Evolutionary conservation across 37 sponge, comb jelly and placozoan species (phyloP).

Genomic region (Diacarnus erythraeanus): DNA sequence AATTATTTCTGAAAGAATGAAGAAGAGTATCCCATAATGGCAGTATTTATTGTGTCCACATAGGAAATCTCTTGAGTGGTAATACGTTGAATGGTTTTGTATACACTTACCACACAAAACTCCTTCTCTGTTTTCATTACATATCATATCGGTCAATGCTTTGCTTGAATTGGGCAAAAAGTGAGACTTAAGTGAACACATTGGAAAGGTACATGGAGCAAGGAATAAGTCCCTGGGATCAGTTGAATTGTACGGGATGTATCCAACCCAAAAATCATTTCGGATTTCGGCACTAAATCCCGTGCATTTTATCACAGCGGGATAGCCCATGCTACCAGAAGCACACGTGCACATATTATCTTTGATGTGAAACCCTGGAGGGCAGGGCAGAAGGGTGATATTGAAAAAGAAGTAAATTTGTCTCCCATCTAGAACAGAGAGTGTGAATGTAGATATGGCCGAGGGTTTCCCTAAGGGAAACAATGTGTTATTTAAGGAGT

Average conservation of each 20-base stretch:
- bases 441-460: neutral
- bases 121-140: conserved; percentile 21
- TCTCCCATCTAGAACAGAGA: neutral
- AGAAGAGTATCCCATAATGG: conserved; percentile 24
- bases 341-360: neutral
- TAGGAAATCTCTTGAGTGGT: conserved; percentile 30
- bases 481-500: too few relatives aligned
- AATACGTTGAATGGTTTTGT: conserved; percentile 11
- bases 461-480: neutral
- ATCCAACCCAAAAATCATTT: neutral
- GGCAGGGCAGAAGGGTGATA: neutral
- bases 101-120: conserved; percentile 41
- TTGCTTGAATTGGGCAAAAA: neutral
- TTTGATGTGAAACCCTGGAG: neutral
- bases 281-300: neutral
- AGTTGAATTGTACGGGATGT: neutral
- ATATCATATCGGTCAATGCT: neutral
- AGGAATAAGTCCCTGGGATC: neutral
- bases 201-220: neutral
- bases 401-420: neutral
- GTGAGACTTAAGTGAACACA: neutral
- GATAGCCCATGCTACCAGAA: neutral
- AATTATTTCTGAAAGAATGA: conserved; percentile 41
- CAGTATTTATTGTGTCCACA: conserved; percentile 11
- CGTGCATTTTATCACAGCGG: neutral